Conservation (phyloP, 2,888 invertebrate species). For the Apamea monoglypha region DNA sequence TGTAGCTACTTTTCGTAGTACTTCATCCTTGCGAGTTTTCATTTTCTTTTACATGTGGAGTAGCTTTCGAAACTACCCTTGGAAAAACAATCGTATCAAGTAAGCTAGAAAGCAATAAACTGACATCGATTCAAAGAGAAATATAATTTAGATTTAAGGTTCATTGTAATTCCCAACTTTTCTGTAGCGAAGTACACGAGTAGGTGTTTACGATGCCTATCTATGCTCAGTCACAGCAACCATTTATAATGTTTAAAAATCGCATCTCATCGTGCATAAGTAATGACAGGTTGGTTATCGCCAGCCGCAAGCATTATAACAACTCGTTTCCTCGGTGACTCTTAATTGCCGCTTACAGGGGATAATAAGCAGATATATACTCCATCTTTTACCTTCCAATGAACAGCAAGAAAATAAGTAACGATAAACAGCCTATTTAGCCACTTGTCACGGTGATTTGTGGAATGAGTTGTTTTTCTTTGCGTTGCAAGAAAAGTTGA, state of each 20-base stretch:
- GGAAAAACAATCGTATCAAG: background rate
- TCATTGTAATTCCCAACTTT: background rate
- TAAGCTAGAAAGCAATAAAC: background rate
- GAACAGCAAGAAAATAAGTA: conserved; percentile 45
- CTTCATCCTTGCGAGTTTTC: background rate
- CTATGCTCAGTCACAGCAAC: conserved; percentile 55
- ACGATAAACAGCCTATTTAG: conserved; percentile 58
- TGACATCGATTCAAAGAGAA: background rate
- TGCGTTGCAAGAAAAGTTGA: background rate
- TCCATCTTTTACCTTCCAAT: conserved; percentile 50
- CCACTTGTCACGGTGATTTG: conserved; percentile 51
- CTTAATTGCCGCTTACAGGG: conserved; percentile 60
- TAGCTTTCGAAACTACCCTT: background rate
- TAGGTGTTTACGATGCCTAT: conserved; percentile 49
- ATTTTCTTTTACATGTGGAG: background rate
- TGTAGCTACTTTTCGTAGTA: background rate
- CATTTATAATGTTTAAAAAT: conserved; percentile 59
- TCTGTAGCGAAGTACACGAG: conserved; percentile 8
- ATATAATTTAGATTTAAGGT: background rate
- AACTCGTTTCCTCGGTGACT: conserved; percentile 64
- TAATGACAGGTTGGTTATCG: conserved; percentile 61
- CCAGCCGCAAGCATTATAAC: conserved; percentile 57
- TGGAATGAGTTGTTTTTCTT: conserved; percentile 11
- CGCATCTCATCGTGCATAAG: conserved; percentile 61
- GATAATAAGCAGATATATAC: conserved; percentile 63